Conservation (phyloP, 2,888 invertebrate species). For the Aleiodes alternator region DNA sequence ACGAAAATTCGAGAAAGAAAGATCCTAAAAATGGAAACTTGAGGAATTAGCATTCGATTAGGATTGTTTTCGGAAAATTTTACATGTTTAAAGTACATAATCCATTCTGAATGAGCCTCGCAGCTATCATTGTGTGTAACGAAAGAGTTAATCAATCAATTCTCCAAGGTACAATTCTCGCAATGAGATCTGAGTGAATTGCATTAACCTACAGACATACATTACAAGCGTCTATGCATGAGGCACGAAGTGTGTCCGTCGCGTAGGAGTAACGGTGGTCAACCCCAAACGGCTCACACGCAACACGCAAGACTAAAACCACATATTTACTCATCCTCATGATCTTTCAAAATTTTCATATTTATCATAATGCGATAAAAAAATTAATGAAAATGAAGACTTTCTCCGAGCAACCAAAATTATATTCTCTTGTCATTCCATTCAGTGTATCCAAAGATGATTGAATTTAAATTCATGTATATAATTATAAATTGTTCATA, state of each 20-base stretch:
- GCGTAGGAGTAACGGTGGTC: slow-evolving; percentile 47
- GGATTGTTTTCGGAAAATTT: too few relatives aligned
- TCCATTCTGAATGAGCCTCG: too few relatives aligned
- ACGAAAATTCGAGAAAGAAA: background rate
- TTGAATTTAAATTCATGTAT: too few relatives aligned
- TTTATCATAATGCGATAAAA: background rate
- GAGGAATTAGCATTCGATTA: too few relatives aligned
- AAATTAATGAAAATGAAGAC: background rate
- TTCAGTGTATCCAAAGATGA: too few relatives aligned
- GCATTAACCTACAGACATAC: slow-evolving; percentile 75
- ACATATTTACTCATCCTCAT: background rate
- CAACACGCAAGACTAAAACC: slow-evolving; percentile 24
- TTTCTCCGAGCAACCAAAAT: background rate
- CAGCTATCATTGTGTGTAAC: too few relatives aligned
- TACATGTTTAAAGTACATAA: too few relatives aligned
- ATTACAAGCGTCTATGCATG: slow-evolving; percentile 67
- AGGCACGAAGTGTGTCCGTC: slow-evolving; percentile 53
- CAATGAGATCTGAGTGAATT: slow-evolving; percentile 74
- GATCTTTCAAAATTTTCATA: background rate
- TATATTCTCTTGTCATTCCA: too few relatives aligned
- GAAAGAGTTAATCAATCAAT: slow-evolving; percentile 74
- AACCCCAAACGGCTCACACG: slow-evolving; percentile 40
- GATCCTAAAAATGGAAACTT: background rate
- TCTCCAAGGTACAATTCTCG: slow-evolving; percentile 70
- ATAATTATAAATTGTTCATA: too few relatives aligned